A percentile compares a stretch with the other conserved stretches of the same genome.
These are phyloP conservation scores for Drosophila albomicans DNA, from an alignment of 1,140 invertebrate genomes.

Conservation along the genomic window DNA sequence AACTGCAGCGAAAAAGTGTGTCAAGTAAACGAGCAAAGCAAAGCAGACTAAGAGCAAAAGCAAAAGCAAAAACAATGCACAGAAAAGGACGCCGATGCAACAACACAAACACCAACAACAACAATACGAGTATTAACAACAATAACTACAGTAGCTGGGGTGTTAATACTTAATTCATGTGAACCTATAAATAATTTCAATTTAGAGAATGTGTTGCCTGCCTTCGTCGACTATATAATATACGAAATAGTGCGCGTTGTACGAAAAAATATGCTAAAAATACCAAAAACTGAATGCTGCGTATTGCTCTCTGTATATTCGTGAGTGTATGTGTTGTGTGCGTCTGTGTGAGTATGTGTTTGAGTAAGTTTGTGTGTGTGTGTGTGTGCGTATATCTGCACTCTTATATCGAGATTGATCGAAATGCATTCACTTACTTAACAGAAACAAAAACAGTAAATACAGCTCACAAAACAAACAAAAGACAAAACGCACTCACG, in stretches of 20 bases:
- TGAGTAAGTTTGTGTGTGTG: neutral
- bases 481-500: slow-evolving; percentile 43
- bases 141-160: slow-evolving; percentile 58
- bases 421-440: slow-evolving; percentile 62
- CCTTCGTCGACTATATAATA: slow-evolving; percentile 53
- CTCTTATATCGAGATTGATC: slow-evolving; percentile 63
- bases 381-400: slow-evolving; percentile 18
- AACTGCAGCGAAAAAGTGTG: slow-evolving; percentile 33
- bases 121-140: slow-evolving; percentile 22
- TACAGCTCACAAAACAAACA: slow-evolving; percentile 57
- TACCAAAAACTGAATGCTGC: slow-evolving; percentile 80
- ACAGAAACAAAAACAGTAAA: slow-evolving; percentile 58
- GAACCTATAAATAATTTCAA: slow-evolving; percentile 84
- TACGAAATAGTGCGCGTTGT: slow-evolving; percentile 75
- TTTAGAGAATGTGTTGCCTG: slow-evolving; percentile 81
- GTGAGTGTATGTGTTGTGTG: slow-evolving; percentile 10
- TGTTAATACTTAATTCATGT: slow-evolving; percentile 84
- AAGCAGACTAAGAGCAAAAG: too few species aligned
- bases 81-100: neutral
- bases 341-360: slow-evolving; percentile 11
- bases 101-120: neutral
- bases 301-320: slow-evolving; percentile 41
- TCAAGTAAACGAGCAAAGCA: slow-evolving; percentile 30
- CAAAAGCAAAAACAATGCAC: neutral
- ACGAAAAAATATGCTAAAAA: slow-evolving; percentile 79